These are phyloP conservation scores for Phenganax subtilis DNA, from an alignment of 92 coral and sea anemone species.

Conservation along the genomic window DNA sequence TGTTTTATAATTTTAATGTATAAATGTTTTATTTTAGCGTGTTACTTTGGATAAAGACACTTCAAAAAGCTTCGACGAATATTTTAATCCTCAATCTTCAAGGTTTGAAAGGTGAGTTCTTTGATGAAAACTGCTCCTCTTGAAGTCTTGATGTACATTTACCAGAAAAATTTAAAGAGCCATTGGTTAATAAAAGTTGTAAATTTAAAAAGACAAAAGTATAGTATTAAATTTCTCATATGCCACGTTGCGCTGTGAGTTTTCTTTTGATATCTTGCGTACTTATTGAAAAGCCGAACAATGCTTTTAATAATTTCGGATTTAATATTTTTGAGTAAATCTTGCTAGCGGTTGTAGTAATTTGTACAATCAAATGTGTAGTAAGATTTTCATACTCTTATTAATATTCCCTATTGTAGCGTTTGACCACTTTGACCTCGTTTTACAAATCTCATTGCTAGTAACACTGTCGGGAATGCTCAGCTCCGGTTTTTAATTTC, in stretches of 20 bases:
- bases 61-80: conserved; percentile 3
- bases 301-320: not conserved
- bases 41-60: not conserved
- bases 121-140: not conserved
- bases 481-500: too few relatives aligned
- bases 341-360: not conserved
- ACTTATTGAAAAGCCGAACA: not conserved
- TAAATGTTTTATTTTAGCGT: not conserved
- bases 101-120: conserved; percentile 9
- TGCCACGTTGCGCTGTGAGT: too few relatives aligned
- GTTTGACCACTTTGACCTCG: too few relatives aligned
- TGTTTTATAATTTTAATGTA: not conserved
- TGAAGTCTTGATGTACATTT: too few relatives aligned
- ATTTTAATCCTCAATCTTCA: not conserved
- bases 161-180: not conserved
- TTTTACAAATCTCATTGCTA: too few relatives aligned
- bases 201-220: not conserved
- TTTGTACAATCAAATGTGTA: not conserved
- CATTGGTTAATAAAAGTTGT: not conserved
- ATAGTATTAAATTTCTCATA: too few relatives aligned
- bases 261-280: too few relatives aligned
- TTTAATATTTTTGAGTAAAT: not conserved
- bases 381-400: not conserved
- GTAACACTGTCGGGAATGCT: too few relatives aligned
- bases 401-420: not conserved